Evolutionary conservation across 2,113 vertebrate species (phyloP).

Genomic region (Rhynchomys soricoides): DNA sequence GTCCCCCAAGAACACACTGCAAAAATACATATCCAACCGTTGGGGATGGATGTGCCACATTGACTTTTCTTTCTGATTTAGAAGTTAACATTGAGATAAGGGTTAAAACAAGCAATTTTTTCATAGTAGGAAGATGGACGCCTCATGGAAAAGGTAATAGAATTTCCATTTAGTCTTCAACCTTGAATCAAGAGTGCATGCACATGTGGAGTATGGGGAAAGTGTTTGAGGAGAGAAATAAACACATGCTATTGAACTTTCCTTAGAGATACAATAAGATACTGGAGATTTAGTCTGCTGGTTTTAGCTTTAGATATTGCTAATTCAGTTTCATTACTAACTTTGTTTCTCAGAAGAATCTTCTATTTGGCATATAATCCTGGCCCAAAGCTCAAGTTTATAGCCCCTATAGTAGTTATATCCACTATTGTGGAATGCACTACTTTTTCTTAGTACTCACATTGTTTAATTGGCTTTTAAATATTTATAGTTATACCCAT

Average conservation of each 20-base stretch:
- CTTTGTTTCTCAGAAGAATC: neutral
- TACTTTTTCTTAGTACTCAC: no score
- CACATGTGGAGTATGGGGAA: neutral
- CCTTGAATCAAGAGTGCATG: neutral
- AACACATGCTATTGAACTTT: neutral
- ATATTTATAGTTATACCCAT: neutral
- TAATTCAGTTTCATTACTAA: neutral
- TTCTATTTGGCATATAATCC: neutral
- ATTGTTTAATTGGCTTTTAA: neutral
- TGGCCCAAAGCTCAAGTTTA: neutral
- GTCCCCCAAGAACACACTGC: no score
- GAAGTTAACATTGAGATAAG: neutral
- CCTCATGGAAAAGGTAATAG: neutral
- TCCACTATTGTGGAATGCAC: no score
- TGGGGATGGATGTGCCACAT: neutral
- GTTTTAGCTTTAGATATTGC: neutral
- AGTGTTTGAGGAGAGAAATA: neutral
- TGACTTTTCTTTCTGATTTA: neutral
- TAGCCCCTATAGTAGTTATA: neutral
- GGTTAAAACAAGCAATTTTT: neutral
- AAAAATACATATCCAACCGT: neutral
- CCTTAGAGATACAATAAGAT: neutral
- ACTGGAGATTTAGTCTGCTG: neutral
- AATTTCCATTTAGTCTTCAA: neutral
- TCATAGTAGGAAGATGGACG: neutral